Evolutionary conservation across 2,888 invertebrate species (phyloP).

Genomic region (Scaptomyza parva): DNA sequence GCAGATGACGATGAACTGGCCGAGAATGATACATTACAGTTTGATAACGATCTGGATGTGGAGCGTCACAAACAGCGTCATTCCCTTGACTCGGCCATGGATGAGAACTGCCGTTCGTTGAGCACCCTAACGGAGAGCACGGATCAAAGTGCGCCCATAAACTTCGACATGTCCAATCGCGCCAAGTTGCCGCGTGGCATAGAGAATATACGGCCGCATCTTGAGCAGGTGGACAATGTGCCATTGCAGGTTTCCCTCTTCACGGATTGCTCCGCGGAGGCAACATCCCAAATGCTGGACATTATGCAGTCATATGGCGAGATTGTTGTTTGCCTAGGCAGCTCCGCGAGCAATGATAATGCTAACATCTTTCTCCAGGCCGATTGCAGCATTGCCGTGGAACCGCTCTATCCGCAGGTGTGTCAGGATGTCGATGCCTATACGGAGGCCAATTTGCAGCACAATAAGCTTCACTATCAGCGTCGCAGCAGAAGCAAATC

Average conservation of each 20-base stretch:
- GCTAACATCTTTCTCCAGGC: constrained; percentile 97
- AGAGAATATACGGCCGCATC: constrained; percentile 97
- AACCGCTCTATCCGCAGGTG: constrained; percentile 96
- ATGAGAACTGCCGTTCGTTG: constrained; percentile 90
- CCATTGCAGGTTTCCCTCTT: constrained; percentile 98
- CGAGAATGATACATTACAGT: constrained; percentile 54
- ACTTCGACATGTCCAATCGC: constrained; percentile 96
- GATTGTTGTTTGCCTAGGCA: constrained; percentile 97
- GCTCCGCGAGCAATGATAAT: constrained; percentile 94
- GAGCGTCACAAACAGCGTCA: constrained; percentile 82
- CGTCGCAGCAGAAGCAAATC: constrained; percentile 52
- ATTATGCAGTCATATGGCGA: constrained; percentile 99
- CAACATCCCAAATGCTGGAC: constrained; percentile 95
- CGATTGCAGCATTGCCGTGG: constrained; percentile 95
- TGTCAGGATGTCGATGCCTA: constrained; percentile 84
- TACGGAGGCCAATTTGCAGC: constrained; percentile 83
- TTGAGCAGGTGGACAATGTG: constrained; percentile 98
- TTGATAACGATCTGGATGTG: constrained; percentile 33
- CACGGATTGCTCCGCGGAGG: constrained; percentile 97
- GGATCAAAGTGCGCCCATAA: constrained; percentile 95
- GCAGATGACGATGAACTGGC: constrained; percentile 36
- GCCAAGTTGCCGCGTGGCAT: constrained; percentile 98
- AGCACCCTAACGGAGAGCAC: constrained; percentile 95
- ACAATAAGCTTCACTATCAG: constrained; percentile 82
- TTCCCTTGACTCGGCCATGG: constrained; percentile 87